Evolutionary conservation across 2,113 vertebrate species (phyloP), one percentile per base, ranked within the genome.

Genomic region (Merops nubicus): DNA sequence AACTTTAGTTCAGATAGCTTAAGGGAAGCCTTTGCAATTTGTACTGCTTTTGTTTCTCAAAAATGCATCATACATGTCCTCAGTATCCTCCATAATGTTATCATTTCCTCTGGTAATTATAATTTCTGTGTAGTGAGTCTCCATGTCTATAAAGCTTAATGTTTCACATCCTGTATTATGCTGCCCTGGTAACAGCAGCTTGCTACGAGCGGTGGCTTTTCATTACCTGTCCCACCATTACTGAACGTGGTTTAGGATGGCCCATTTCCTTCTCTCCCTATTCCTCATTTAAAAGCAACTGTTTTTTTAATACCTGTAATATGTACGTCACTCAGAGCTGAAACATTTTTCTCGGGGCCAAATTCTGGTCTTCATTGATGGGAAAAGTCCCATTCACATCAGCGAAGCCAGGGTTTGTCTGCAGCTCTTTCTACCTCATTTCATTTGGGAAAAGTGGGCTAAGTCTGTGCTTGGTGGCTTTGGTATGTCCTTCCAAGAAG

Each of bases 401-500:
- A 57, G 7, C 1, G 43, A 47, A 77, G 26, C 4, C 38, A 47
- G 47, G 47, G 47, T 50, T 63, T 28, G 20, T 74, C 68, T 68
- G 83, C 42, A 90, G 56, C 54, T 85, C 12, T 31, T 47, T 33
- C 9, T 20, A 64, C 8, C 34, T 64, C 11, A 8, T 62, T 80
- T 72, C 68, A 23, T 76, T 80, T 64, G 67, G 82, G 82, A 74
- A 76, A 88, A 65, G 42, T 5, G 29, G 43, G 25, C 42, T 74
- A 29, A 21, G 25, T 33, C 77, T 88, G 54, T 67, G 51, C 51
- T 57, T 22, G 54, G 50, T 60, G 57, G 56, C 85, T 81, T 83
- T 80, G 53, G 15, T 17, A 1, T 56, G 90, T 77, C 92, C 85
- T 94, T 93, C 95, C 60, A 93, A 90, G 76, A 75, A 80, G 50